Evolutionary conservation across 2,113 vertebrate species (phyloP).

Genomic region (Halichoeres trimaculatus): DNA sequence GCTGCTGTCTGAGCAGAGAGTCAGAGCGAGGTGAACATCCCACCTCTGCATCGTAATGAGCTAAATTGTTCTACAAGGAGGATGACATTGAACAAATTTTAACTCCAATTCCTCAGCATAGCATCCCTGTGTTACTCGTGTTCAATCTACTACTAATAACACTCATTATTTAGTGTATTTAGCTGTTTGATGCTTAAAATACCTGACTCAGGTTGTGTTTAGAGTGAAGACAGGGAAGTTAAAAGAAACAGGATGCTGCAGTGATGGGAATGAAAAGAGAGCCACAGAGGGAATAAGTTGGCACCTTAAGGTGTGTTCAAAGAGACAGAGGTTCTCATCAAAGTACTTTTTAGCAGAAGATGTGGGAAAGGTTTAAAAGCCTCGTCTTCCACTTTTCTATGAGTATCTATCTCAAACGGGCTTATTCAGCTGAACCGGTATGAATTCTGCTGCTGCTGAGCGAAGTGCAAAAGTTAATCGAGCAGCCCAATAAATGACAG

Average conservation of each 20-base stretch:
- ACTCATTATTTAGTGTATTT: slow-evolving; percentile 4
- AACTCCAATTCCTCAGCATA: slow-evolving; percentile 22
- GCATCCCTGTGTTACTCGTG: slow-evolving; percentile 43
- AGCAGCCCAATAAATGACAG: slow-evolving; percentile 25
- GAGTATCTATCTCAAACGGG: slow-evolving; percentile 1
- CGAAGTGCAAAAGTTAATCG: slow-evolving; percentile 44
- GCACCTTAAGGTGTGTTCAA: not conserved
- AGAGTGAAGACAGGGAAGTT: not conserved
- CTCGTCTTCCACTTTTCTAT: not conserved
- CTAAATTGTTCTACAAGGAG: slow-evolving; percentile 56
- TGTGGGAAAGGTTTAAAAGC: slow-evolving; percentile 9
- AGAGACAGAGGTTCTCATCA: slow-evolving; percentile 3
- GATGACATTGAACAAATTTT: slow-evolving; percentile 61
- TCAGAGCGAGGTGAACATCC: slow-evolving; percentile 55
- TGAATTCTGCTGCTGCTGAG: slow-evolving; percentile 29
- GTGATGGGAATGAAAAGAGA: not conserved
- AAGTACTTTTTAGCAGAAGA: slow-evolving; percentile 1
- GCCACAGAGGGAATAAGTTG: not conserved
- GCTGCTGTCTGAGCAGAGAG: slow-evolving; percentile 53
- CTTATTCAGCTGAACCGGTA: slow-evolving; percentile 34
- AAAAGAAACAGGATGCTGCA: not conserved
- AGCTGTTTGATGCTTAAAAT: not conserved
- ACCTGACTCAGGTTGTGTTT: not conserved
- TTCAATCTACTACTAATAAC: slow-evolving; percentile 38
- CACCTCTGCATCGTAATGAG: slow-evolving; percentile 62